A percentile compares a stretch with the other conserved stretches of the same genome.
These are phyloP conservation scores for Knipowitschia caucasica DNA, from an alignment of 2,797 vertebrate species.

Conservation along the genomic window DNA sequence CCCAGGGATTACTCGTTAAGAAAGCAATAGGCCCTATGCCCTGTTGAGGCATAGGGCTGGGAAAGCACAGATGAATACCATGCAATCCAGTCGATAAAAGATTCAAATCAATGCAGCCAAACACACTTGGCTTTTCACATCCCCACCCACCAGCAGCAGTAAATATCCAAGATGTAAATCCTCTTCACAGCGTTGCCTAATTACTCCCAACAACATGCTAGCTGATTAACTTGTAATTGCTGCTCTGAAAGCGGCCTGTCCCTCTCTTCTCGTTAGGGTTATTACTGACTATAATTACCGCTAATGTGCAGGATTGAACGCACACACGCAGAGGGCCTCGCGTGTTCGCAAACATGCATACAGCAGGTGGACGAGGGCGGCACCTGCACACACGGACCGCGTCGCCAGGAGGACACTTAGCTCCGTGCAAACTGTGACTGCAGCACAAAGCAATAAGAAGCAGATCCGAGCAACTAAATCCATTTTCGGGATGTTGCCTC, in stretches of 20 bases:
- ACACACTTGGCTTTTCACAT: slow-evolving; percentile 22
- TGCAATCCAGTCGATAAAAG: not conserved
- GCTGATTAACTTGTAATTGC: slow-evolving; percentile 99
- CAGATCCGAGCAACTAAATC: slow-evolving; percentile 63
- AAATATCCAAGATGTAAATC: slow-evolving; percentile 67
- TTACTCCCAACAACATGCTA: slow-evolving; percentile 96
- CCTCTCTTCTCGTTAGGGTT: slow-evolving; percentile 96
- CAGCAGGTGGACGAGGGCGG: slow-evolving; percentile 42
- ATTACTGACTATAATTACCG: slow-evolving; percentile 98
- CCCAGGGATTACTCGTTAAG: too few relatives aligned
- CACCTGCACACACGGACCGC: slow-evolving; percentile 33
- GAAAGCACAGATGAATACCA: too few relatives aligned
- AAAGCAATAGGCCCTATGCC: too few relatives aligned
- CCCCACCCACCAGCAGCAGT: slow-evolving; percentile 47
- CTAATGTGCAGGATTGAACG: slow-evolving; percentile 94
- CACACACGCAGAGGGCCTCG: slow-evolving; percentile 38
- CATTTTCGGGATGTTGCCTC: slow-evolving; percentile 61
- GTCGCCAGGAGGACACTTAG: slow-evolving; percentile 55
- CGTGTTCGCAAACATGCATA: slow-evolving; percentile 35
- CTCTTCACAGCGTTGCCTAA: slow-evolving; percentile 89
- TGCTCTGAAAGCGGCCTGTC: slow-evolving; percentile 92
- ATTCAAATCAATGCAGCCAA: not conserved
- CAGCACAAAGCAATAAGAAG: slow-evolving; percentile 65
- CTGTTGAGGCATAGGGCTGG: too few relatives aligned
- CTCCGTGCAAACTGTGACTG: slow-evolving; percentile 79